Evolutionary conservation across 92 coral and sea anemone species (phyloP), one percentile per base, ranked within the genome.

Genomic region (Diadumene lineata): DNA sequence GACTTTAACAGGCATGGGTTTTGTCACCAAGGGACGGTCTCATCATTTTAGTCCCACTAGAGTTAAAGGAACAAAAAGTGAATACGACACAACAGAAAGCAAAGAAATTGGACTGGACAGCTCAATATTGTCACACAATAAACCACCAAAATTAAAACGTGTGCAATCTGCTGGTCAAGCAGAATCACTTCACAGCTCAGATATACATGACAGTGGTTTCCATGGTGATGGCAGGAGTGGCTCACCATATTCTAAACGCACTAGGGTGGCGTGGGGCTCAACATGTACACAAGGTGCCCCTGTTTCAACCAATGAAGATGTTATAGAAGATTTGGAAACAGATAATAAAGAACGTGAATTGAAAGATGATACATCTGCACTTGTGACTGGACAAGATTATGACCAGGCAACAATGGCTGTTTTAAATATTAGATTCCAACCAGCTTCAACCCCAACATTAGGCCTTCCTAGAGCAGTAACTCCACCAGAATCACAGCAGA

Each of bases 391-490:
- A 17, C 72, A 90, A 50, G 97, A 91, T 24, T 78, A 94, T 56
- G 98, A 94, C 25, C 85, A 88, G 34, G 85, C 80, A 31, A 88
- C 98, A 24, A 34, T 81, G n/a, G 71, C 92, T 18, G 97, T 94
- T 21, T 62, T 94, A 64, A 82, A 83, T 62, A 81, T 89, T 34
- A 72, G 70, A 22, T 94, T 94, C 56, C 96, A 94, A 30, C 94
- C 98, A 34, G 87, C 97, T 13, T 82, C 94, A 23, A 94, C 92
- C 29, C 90, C 92, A 32, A 94, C 98, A 43, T 71, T 91, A 55
- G 98, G 98, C 21, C 81, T 94, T 22, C 91, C 98, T 16, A 88
- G 89, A 50, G 84, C 94, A 56, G 89, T 87, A 7, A 38, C 83
- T 16, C 94, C 98, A 1, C 92, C 87, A 22, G 92, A 94, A 30